phyloP scores from a whole-genome alignment of 2,797 vertebrate genomes.

The Xenopus petersii region DNA sequence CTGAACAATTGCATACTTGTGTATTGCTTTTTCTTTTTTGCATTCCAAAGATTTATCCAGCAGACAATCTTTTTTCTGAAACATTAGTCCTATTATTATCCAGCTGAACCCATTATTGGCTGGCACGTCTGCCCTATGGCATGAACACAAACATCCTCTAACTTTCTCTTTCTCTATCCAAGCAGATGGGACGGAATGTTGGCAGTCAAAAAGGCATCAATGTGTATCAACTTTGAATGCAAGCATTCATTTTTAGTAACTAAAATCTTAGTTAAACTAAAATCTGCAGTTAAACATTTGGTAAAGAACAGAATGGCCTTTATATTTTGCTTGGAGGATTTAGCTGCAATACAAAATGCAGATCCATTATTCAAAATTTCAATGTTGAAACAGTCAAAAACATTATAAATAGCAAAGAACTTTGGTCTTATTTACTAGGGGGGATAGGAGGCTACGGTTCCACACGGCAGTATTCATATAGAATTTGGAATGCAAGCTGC shows the following conservation, averaged over 20 bases:
- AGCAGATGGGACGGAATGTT: conserved; percentile 40
- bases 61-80: conserved; percentile 2
- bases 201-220: conserved; percentile 28
- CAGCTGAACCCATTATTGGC: conserved; percentile 44
- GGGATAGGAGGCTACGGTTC: too few relatives aligned
- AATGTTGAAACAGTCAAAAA: too few relatives aligned
- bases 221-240: conserved; percentile 44
- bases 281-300: conserved; percentile 10
- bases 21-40: conserved; percentile 3
- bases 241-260: neutral
- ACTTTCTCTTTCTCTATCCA: conserved; percentile 11
- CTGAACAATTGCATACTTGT: conserved; percentile 22
- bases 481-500: too few relatives aligned
- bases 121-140: conserved; percentile 41
- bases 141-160: neutral
- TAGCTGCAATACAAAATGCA: too few relatives aligned
- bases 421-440: too few relatives aligned
- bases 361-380: too few relatives aligned
- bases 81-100: conserved; percentile 11
- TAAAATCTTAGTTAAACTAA: neutral
- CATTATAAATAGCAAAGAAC: too few relatives aligned
- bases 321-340: too few relatives aligned
- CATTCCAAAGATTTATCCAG: conserved; percentile 8
- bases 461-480: too few relatives aligned
- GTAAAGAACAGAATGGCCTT: conserved; percentile 4